Base-by-base conservation (phyloP, 2,888 invertebrate genomes). In the Dioctria linearis region DNA sequence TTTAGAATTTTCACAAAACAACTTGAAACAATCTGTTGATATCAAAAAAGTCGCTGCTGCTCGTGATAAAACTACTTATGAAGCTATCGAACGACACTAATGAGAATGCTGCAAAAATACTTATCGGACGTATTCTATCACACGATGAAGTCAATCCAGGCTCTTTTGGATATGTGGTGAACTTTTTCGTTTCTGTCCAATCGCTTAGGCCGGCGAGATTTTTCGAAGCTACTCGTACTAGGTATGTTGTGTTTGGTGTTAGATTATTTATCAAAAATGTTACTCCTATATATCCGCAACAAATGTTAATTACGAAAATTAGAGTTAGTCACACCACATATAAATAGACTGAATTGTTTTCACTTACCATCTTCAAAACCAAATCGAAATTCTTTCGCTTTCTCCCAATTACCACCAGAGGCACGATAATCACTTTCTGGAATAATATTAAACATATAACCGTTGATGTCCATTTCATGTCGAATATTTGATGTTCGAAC, bases 201-300 rank as follows among this genome's bases (percentile, higher is more conserved):
- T 89, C 88, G 82, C 89, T 89, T 78, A 90, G 86, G n/a, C 92
- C 92, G 8, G 91, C 92, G 37, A 88, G 86, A 85, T 92, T 92
- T 79, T 88, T 88, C 3, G 91, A 90, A 46, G 92, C 91, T 2
- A 90, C 92, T 75, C 90, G 87, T 81, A 92, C 88, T 80, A 90
- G 88, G 84, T 92, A 92, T 49, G 88, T 88, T 3, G 91, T 91
- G 83, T 90, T 89, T 43, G 88, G 87, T 39, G 88, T 86, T 61
- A 92, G 86, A 75, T 90, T 87, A 13, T 87, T 87, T 61, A 92
- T 85, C 4, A 89, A 86, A 85, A 91, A 91, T 76, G 88, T 90
- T 80, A 89, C 90, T 80, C 90, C 91, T 91, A 86, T 40, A 80
- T 25, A 25, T 25, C 0, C 25, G 25, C 25, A 25, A 0, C 0